Evolutionary conservation across 2,797 vertebrate genomes (phyloP), one percentile per base, ranked within the genome.

Genomic region (Dallia pectoralis): DNA sequence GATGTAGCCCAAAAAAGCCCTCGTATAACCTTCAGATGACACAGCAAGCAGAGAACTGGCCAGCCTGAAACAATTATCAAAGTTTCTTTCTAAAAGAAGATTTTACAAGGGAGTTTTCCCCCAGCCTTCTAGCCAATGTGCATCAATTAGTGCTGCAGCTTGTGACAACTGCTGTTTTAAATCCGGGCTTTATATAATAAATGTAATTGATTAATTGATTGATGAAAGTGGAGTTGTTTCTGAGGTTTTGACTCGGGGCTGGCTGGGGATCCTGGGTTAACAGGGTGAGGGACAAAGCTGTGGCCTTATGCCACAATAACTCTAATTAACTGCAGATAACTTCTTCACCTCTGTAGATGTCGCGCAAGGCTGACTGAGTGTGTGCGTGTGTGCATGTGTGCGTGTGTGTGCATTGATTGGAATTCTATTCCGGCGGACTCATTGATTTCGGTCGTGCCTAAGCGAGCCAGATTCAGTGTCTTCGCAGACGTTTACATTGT

Each of bases 361-460:
- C n/a, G 40, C 12, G 40, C 40, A 44, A 44, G 2, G 40, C 6
- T 44, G 40, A 3, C 6, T 22, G n/a, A 22, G 78, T 73, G 93
- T 87, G 90, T 56, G 25, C 15, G 22, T 14, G 79, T 36, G 33
- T 36, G 33, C 7, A 6, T 51, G 78, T 71, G 93, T 87, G 90
- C 48, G 25, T 27, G 22, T 15, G 61, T 29, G 27, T 29, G 27
- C 76, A 87, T 82, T 80, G 86, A 86, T 79, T 78, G 77, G 77
- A 86, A 87, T 79, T 79, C 81, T 83, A 80, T 82, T 83, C 86
- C 75, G 72, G 75, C 74, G 64, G 61, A 76, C 69, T 81, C 82
- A 86, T 80, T 82, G 86, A 87, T 87, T 80, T 79, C 61, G 73
- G 56, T 61, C 69, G 88, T 88, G 86, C 91, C 90, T 56, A 56